Evolutionary conservation across 2,797 vertebrate genomes (phyloP).

Genomic region (Jordanella pulchra): DNA sequence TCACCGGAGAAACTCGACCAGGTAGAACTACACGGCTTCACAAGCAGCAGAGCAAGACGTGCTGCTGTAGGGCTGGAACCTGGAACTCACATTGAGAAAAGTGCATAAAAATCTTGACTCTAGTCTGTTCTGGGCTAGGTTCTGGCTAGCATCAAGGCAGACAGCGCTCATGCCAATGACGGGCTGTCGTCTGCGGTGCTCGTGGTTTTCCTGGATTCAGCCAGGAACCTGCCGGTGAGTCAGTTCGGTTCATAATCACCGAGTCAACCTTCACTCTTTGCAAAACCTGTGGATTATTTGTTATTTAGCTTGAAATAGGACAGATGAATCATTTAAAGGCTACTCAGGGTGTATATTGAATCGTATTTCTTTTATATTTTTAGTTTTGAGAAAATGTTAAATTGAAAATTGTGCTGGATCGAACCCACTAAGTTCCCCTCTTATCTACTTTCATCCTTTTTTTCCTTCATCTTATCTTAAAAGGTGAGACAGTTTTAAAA

Average conservation of each 20-base stretch:
- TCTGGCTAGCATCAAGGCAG: slow-evolving; percentile 85
- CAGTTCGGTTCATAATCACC: rapidly evolving
- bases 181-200: slow-evolving; percentile 92
- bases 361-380: background rate
- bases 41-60: too few species aligned
- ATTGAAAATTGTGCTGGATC: background rate
- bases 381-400: background rate
- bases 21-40: slow-evolving; percentile 71
- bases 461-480: background rate
- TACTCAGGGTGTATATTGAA: background rate
- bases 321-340: background rate
- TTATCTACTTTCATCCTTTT: background rate
- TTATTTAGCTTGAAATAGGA: background rate
- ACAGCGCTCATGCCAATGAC: slow-evolving; percentile 86
- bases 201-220: slow-evolving; percentile 93
- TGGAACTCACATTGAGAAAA: background rate
- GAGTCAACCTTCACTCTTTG: background rate
- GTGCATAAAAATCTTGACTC: background rate
- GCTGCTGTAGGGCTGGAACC: background rate
- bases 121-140: slow-evolving; percentile 70
- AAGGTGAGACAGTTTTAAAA: background rate
- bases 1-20: slow-evolving; percentile 85
- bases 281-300: background rate
- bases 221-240: slow-evolving; percentile 93
- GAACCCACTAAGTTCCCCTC: background rate